phyloP scores from a whole-genome alignment of 1,140 invertebrate species.

The Cecropterus lyciades region DNA sequence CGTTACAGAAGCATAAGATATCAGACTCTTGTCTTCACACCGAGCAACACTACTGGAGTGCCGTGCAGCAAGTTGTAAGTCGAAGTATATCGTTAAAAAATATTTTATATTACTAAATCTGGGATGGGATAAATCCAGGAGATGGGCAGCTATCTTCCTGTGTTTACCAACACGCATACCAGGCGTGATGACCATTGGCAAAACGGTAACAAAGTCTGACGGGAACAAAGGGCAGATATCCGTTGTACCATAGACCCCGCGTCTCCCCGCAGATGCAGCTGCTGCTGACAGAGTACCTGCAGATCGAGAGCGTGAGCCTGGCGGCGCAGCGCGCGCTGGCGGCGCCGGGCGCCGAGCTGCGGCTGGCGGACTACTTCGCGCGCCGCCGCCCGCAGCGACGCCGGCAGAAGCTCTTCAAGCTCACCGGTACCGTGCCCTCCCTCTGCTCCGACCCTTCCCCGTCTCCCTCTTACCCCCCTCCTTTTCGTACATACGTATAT shows the following conservation, averaged over 20 bases:
- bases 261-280: conserved; percentile 87
- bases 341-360: conserved; percentile 43
- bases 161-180: too few relatives aligned
- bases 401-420: conserved; percentile 57
- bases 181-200: too few relatives aligned
- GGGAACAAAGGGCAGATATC: too few relatives aligned
- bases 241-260: too few relatives aligned
- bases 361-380: conserved; percentile 66
- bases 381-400: conserved; percentile 60
- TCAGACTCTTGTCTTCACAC: conserved; percentile 86
- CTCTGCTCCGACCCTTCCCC: too few relatives aligned
- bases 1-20: conserved; percentile 54
- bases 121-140: too few relatives aligned
- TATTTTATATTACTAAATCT: too few relatives aligned
- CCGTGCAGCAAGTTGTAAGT: conserved; percentile 93
- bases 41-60: conserved; percentile 94
- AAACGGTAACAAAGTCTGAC: too few relatives aligned
- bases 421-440: conserved; percentile 52
- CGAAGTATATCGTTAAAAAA: too few relatives aligned
- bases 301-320: conserved; percentile 85
- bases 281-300: conserved; percentile 92
- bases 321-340: conserved; percentile 27
- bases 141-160: too few relatives aligned
- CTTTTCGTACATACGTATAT: too few relatives aligned
- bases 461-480: not conserved